Conservation (phyloP, 2,888 invertebrate species). For the Netelia fuscicornis region DNA sequence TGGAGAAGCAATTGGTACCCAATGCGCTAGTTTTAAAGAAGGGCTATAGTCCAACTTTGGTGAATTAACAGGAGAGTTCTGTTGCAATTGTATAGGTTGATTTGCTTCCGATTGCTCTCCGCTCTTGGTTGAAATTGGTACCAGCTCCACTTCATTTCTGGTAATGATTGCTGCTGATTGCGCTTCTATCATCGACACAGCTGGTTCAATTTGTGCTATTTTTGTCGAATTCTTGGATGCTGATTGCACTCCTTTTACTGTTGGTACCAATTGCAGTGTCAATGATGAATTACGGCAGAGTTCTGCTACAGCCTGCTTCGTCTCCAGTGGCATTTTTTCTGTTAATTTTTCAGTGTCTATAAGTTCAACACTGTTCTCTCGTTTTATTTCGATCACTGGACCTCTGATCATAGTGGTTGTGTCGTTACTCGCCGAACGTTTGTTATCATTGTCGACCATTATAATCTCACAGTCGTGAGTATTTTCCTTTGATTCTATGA, state of each 20-base stretch:
- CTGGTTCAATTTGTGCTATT: background rate
- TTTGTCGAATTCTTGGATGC: background rate
- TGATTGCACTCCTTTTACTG: background rate
- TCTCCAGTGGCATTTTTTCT: background rate
- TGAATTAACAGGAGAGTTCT: background rate
- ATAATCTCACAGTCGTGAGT: conserved; percentile 41
- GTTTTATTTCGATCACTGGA: conserved; percentile 24
- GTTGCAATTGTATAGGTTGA: background rate
- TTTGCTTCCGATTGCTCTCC: background rate
- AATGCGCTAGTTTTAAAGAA: background rate
- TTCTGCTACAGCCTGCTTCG: conserved; percentile 6
- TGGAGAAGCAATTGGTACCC: background rate
- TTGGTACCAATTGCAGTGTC: conserved; percentile 23
- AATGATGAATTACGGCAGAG: conserved; percentile 30
- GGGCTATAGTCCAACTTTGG: background rate
- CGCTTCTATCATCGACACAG: background rate
- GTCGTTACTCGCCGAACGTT: background rate
- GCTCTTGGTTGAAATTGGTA: background rate
- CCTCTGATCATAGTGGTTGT: background rate
- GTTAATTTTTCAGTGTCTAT: background rate
- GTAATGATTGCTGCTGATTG: background rate
- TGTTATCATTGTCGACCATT: conserved; percentile 5
- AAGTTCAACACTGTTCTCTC: background rate
- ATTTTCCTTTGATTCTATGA: background rate
- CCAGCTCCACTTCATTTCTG: background rate